Evolutionary conservation across 2,113 vertebrate species (phyloP), one percentile per base, ranked within the genome.

Genomic region (Pterocles gutturalis): DNA sequence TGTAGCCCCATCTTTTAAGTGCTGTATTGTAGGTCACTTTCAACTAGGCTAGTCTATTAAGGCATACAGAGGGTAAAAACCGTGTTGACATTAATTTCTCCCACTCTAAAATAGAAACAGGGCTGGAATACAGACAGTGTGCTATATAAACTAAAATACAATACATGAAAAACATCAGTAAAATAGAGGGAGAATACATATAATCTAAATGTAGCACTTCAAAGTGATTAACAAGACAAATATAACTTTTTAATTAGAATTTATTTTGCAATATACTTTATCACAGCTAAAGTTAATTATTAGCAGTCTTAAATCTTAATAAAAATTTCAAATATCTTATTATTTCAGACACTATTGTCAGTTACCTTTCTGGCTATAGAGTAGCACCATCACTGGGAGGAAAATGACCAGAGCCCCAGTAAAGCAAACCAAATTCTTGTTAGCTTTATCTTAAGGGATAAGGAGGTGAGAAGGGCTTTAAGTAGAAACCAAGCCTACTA

Each of bases 371-470:
- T 4, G 2, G 19, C 1, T 4, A 36, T 2, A 66, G 18, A 78
- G 3, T 2, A 38, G 17, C 2, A 81, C 19, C 0, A 22, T 12
- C 6, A 4, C 5, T 6, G 0, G 3, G 1, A 62, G 0, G 4
- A 26, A 51, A 43, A 43, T 0, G 0, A 7, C 4, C 8, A 41
- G 5, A 31, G 0, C 7, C 7, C 13, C 0, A 4, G 0, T 1
- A 83, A 73, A 2, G 1, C 0, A 7, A 72, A 0, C 9, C 7
- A 1, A 7, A 5, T 10, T 10, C 5, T 25, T 33, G 0, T 2
- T 29, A 36, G 5, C 5, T 33, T 2, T 25, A 4, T 4, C 12
- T 53, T 33, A 45, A 4, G 2, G 11, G 1, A 1, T 3, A 0
- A 36, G 33, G 5, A 12, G 1, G 6, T 61, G 28, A 77, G 62